Evolutionary conservation across 1,140 invertebrate species (phyloP).

Genomic region (Bicyclus anynana): DNA sequence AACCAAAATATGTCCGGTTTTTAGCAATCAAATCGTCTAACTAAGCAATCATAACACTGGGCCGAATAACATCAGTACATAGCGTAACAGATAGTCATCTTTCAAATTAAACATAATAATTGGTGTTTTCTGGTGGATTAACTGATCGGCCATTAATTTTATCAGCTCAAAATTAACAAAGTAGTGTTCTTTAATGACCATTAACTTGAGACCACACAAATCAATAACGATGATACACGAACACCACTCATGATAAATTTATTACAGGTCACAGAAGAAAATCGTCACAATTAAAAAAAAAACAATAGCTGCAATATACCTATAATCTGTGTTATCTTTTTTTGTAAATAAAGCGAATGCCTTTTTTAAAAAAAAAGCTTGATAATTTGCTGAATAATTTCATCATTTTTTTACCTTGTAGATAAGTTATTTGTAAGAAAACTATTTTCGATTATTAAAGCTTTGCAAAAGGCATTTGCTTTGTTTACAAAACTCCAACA

Average conservation of each 20-base stretch:
- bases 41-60: constrained; percentile 45
- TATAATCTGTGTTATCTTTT: not conserved
- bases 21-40: constrained; percentile 38
- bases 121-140: constrained; percentile 71
- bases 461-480: not conserved
- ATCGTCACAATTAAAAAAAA: constrained; percentile 35
- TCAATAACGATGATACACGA: constrained; percentile 32
- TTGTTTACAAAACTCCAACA: constrained; percentile 5
- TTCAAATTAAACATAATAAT: constrained; percentile 38
- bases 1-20: constrained; percentile 60
- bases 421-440: too few species aligned
- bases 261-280: constrained; percentile 58
- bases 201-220: constrained; percentile 74
- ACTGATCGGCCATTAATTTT: constrained; percentile 59
- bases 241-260: constrained; percentile 48
- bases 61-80: constrained; percentile 55
- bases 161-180: constrained; percentile 66
- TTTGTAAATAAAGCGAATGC: not conserved
- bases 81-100: constrained; percentile 46
- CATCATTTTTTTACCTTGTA: too few species aligned
- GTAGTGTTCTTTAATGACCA: constrained; percentile 64
- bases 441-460: too few species aligned
- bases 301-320: not conserved
- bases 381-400: not conserved
- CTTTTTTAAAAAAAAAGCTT: not conserved